Evolutionary conservation across 2,888 invertebrate genomes (phyloP).

Genomic region (Dysmachus trigonus): DNA sequence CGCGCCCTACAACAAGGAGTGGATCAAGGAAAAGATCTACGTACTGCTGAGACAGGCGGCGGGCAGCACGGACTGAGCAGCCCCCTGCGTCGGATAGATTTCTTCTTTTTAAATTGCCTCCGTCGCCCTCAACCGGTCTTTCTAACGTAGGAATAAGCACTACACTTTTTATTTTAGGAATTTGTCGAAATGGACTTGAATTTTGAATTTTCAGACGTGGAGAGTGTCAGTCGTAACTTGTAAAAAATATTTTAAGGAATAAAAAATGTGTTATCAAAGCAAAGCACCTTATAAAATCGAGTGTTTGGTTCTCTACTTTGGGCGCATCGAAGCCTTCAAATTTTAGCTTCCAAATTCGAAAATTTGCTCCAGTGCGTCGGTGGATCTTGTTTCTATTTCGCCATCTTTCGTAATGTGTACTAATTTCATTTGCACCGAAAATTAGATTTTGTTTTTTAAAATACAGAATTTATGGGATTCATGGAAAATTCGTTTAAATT

Average conservation of each 20-base stretch:
- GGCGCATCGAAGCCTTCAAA: not conserved
- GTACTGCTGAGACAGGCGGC: constrained; percentile 92
- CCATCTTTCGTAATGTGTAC: no score
- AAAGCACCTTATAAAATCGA: not conserved
- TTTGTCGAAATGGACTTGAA: not conserved
- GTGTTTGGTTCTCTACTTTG: no score
- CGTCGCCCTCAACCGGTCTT: not conserved
- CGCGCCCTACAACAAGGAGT: constrained; percentile 98
- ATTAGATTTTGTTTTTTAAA: no score
- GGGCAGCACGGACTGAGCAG: constrained; percentile 62
- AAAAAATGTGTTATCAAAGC: not conserved
- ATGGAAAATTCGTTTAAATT: no score
- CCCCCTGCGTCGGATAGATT: not conserved
- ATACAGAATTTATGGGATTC: no score
- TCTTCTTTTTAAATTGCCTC: no score
- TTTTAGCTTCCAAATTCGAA: no score
- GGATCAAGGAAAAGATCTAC: constrained; percentile 99
- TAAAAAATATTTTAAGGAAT: constrained; percentile 21
- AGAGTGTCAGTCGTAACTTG: not conserved
- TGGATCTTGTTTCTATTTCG: no score
- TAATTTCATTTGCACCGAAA: no score
- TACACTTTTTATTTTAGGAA: not conserved
- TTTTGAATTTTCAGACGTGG: not conserved
- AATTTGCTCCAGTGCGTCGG: no score
- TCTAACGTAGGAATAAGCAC: not conserved